Evolutionary conservation across 2,888 invertebrate genomes (phyloP).

Genomic region (Mystacides longicornis): DNA sequence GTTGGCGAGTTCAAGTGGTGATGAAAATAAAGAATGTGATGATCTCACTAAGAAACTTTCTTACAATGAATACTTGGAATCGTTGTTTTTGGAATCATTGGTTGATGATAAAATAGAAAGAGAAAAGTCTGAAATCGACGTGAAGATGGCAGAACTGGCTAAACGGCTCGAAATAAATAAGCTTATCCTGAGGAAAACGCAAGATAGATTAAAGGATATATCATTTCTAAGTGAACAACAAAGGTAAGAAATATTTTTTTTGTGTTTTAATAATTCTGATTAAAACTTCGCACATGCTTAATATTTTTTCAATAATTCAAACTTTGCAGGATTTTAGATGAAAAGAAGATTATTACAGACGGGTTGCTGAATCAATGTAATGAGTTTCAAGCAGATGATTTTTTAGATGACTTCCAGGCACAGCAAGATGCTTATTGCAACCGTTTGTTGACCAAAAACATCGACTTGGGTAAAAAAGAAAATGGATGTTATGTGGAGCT

Average conservation of each 20-base stretch:
- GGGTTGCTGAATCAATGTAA: constrained; percentile 35
- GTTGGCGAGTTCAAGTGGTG: constrained; percentile 27
- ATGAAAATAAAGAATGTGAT: constrained; percentile 30
- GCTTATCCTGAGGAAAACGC: constrained; percentile 42
- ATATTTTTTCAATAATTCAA: background rate
- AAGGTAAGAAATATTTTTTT: constrained; percentile 30
- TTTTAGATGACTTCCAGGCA: constrained; percentile 31
- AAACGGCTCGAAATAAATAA: constrained; percentile 42
- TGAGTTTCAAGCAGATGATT: constrained; percentile 30
- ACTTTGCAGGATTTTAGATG: constrained; percentile 36
- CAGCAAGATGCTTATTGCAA: constrained; percentile 35
- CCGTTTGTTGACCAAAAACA: constrained; percentile 36
- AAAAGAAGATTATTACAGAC: constrained; percentile 33
- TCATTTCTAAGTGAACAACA: constrained; percentile 44
- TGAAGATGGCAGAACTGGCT: constrained; percentile 41
- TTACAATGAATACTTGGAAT: constrained; percentile 27
- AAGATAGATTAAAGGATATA: constrained; percentile 41
- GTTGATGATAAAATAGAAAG: constrained; percentile 40
- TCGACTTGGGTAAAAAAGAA: constrained; percentile 39
- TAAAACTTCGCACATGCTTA: background rate
- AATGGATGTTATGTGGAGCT: constrained; percentile 37
- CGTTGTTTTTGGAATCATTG: constrained; percentile 38
- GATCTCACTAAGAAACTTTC: constrained; percentile 39
- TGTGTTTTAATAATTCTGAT: background rate
- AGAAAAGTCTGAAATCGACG: constrained; percentile 40